Evolutionary conservation across 2,113 vertebrate genomes (phyloP).

Genomic region (Chascanopsetta lugubris): DNA sequence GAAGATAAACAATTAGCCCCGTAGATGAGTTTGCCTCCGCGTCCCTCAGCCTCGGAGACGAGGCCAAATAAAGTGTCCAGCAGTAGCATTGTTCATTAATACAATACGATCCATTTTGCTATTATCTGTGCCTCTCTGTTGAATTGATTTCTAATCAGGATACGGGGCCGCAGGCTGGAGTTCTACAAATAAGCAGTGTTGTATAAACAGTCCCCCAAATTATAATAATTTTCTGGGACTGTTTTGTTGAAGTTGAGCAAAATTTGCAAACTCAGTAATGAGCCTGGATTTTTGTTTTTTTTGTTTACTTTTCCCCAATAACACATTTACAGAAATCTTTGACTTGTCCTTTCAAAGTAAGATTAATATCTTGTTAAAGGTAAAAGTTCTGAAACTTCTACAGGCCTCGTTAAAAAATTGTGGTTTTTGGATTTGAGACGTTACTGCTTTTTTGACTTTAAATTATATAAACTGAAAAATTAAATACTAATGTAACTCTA

Average conservation of each 20-base stretch:
- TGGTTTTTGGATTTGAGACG: too few relatives aligned
- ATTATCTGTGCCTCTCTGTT: constrained; percentile 10
- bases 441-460: too few relatives aligned
- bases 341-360: too few relatives aligned
- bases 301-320: too few relatives aligned
- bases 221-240: neutral
- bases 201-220: neutral
- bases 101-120: constrained; percentile 12
- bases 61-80: constrained; percentile 23
- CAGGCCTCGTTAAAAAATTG: too few relatives aligned
- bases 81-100: neutral
- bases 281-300: neutral
- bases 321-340: too few relatives aligned
- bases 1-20: constrained; percentile 43
- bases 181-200: constrained; percentile 2
- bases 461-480: too few relatives aligned
- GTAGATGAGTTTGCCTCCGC: constrained; percentile 19
- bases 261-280: neutral
- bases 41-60: constrained; percentile 23
- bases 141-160: constrained; percentile 34
- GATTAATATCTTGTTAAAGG: too few relatives aligned
- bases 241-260: neutral
- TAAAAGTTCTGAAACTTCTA: too few relatives aligned
- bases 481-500: too few relatives aligned
- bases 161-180: neutral